Base-by-base conservation (phyloP, 2,797 vertebrate species). In the Setipinna tenuifilis region DNA sequence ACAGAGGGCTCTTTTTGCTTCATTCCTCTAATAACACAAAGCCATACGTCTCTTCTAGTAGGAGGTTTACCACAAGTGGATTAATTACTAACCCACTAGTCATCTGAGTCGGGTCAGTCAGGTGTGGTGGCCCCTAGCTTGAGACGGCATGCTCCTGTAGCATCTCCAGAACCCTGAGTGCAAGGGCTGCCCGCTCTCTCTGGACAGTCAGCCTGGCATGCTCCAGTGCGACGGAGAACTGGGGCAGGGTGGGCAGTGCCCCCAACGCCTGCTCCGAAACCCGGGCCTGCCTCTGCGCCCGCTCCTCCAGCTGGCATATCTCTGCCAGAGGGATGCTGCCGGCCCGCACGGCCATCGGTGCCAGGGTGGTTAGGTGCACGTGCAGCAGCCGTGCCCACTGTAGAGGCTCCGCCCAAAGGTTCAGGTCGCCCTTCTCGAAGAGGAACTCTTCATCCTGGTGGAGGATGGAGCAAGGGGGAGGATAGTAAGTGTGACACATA, bases 381-480 rank as follows among this genome's bases (percentile, higher is more conserved):
- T 93, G 94, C 4, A 99, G 96, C 83, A 96, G 92, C 86, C 92
- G 93, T 83, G 96, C 94, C 59, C 96, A 96, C 88, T 95, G 95
- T 83, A 98, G 88, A 17, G 96, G 95, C 94, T 99, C 98, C 0
- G 95, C 97, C 98, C 98, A 99, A 88, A 99, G 96, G 92, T 98
- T 99, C 86, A 96, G 92, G 84, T 98, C 96, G 0, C 96, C 96
- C 92, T 98, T 99, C 91, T 98, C 97, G 88, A 99, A 99, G 86
- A 98, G 93, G 90, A 96, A 95, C 87, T 98, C 97, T 88, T 97
- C 97, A 78, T 96, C 96, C 98, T 99, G 89, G 41, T 84, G 0
- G 61, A n/a, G 6, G 19, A 82, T 48, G 28, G 50, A 54, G 2
- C 68, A 83, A 80, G 86, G 2, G 14, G 28, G 11, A 86, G 23